Base-by-base conservation (phyloP, 2,113 vertebrate genomes). In the Tor tambroides region DNA sequence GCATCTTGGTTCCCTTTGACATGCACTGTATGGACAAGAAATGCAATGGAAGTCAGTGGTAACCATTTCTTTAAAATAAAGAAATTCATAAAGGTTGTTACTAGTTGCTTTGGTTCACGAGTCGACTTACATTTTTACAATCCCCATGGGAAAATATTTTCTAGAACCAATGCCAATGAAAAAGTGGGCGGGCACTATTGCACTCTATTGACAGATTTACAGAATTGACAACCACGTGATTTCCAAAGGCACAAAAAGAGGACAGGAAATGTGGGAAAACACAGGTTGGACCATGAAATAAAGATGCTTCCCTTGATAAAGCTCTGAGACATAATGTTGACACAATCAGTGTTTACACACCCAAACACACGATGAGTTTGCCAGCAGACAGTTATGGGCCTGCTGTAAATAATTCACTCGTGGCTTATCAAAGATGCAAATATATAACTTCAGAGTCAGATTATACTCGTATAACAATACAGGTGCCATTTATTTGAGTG, bases 301-400 rank as follows among this genome's bases (percentile, higher is more conserved):
- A 43, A 63, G 35, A 63, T 80, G 21, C 21, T 61, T 61, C 79
- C 56, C 23, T 38, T 63, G 12, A 80, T 80, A 80, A 61, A 6
- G 1, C 21, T n/a, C 30, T 38, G 21, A 61, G 32, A 41, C 2
- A 9, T 19, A 26, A 43, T 43, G 14, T 63, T 80, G 32, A 65
- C 35, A 19, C 56, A 65, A 46, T 5, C 63, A n/a, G n/a, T n/a
- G n/a, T n/a, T n/a, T n/a, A n/a, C 61, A 80, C 32, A 43, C 46
- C 76, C 46, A 32, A 78, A 8, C 41, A 54, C 26, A 35, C 69
- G 3, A 72, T 5, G 3, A 41, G 7, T 19, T 38, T 26, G 3
- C 11, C 32, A 11, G 4, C 15, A 75, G 71, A 43, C 38, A 46
- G 28, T 35, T 79, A 56, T 26, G 23, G 79, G 56, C 59, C 59